Base-by-base conservation (phyloP, 1,140 invertebrate species). In the Caenorhabditis latens region DNA sequence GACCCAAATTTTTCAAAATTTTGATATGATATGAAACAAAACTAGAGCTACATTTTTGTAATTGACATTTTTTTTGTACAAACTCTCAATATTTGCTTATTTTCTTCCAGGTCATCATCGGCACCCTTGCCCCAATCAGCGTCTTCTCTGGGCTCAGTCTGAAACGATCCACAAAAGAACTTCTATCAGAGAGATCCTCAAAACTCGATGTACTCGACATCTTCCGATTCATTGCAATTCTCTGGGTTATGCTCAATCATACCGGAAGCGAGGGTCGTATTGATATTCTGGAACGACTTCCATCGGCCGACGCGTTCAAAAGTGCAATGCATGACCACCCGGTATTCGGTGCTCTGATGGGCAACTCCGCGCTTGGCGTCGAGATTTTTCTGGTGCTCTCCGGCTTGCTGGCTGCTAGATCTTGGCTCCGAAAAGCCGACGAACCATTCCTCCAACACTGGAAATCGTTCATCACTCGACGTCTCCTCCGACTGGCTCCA, bases 351-450 rank as follows among this genome's bases (percentile, higher is more conserved):
- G 89, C 91, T 11, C 63, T 92, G 4, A 88, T 92, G 46, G 91
- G 91, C 7, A 92, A 92, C 79, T 92, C 91, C 6, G 91, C 92
- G 0, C 84, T 92, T 3, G 91, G 91, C 4, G 91, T 92, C 14
- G 91, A 92, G 75, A 90, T 92, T 57, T 92, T 92, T 86, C 86
- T 92, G 14, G 90, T 92, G 14, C 87, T 92, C 14, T 91, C 90
- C 46, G 91, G 91, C 7, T 75, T 91, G 7, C 71, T 91, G 40
- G 91, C 91, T 46, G 91, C 90, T 46, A 85, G 91, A 24, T 88
- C 88, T 11, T 91, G 91, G 91, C 86, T 84, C 48, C 86, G 90
- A 21, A 75, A 85, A n/a, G 85, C 85, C 7, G 75, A 86, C 16
- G 57, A 83, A 21, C 43, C 84, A 14, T 92, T 91, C 43, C 57